phyloP scores from a whole-genome alignment of 1,140 invertebrate species.

The Delia radicum region DNA sequence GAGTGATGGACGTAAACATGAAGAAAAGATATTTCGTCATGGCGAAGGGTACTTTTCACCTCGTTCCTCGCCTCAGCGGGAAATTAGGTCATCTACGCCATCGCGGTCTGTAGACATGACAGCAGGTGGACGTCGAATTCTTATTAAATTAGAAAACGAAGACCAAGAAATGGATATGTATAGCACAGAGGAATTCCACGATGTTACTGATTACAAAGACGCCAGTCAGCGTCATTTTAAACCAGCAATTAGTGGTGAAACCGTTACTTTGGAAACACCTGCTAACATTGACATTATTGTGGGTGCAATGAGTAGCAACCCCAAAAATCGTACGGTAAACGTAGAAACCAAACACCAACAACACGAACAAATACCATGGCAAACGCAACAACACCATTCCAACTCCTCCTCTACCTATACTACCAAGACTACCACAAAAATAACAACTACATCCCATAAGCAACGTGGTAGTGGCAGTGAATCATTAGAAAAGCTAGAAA shows the following conservation, averaged over 20 bases:
- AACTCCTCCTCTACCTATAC: background rate
- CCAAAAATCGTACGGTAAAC: slow-evolving; percentile 36
- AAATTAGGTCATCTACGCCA: slow-evolving; percentile 36
- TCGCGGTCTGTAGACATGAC: slow-evolving; percentile 48
- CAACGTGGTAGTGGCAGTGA: no score
- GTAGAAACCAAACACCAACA: slow-evolving; percentile 28
- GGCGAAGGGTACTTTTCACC: slow-evolving; percentile 52
- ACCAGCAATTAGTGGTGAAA: slow-evolving; percentile 20
- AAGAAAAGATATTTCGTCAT: slow-evolving; percentile 51
- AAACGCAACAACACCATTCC: slow-evolving; percentile 44
- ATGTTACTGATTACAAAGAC: slow-evolving; percentile 42
- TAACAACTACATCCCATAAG: slow-evolving; percentile 28
- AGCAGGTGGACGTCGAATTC: slow-evolving; percentile 45
- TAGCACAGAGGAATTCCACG: slow-evolving; percentile 33
- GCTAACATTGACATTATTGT: slow-evolving; percentile 55
- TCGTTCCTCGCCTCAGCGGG: slow-evolving; percentile 36
- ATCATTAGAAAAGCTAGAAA: background rate
- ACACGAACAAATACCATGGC: slow-evolving; percentile 38
- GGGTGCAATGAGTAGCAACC: slow-evolving; percentile 45
- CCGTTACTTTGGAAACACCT: slow-evolving; percentile 42
- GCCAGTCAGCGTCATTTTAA: slow-evolving; percentile 37
- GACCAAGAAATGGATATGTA: slow-evolving; percentile 23
- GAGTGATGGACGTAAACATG: slow-evolving; percentile 45
- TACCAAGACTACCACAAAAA: slow-evolving; percentile 42
- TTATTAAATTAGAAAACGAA: slow-evolving; percentile 49